phyloP scores from a whole-genome alignment of 2,113 vertebrate genomes.

The Megaceryle torquata region DNA sequence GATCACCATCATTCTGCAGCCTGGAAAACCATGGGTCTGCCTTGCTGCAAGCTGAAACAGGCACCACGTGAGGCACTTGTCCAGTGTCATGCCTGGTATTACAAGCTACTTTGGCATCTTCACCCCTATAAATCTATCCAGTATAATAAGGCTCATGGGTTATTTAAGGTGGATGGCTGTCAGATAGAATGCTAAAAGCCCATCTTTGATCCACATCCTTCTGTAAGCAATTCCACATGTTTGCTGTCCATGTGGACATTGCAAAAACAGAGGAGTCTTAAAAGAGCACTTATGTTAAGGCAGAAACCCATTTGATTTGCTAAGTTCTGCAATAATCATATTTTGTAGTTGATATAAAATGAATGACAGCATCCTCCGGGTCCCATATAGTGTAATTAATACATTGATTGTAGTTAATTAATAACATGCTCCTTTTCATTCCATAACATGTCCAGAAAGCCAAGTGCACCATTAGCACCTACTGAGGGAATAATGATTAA shows the following conservation, averaged over 20 bases:
- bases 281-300: not conserved
- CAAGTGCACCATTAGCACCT: not conserved
- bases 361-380: not conserved
- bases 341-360: not conserved
- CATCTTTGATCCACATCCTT: not conserved
- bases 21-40: not conserved
- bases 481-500: not conserved
- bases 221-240: not conserved
- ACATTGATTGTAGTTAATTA: not conserved
- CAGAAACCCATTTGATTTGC: not conserved
- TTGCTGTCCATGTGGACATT: not conserved
- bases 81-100: constrained; percentile 16
- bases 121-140: not conserved
- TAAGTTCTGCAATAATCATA: not conserved
- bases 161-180: constrained; percentile 28
- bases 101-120: constrained; percentile 42
- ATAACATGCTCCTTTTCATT: not conserved
- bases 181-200: not conserved
- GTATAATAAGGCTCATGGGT: constrained; percentile 22
- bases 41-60: not conserved
- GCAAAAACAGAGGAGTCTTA: not conserved
- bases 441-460: not conserved
- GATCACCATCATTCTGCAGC: not conserved
- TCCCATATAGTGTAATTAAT: not conserved
- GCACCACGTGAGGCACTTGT: constrained; percentile 37